phyloP scores from a whole-genome alignment of 2,113 vertebrate genomes.

The Picathartes gymnocephalus region DNA sequence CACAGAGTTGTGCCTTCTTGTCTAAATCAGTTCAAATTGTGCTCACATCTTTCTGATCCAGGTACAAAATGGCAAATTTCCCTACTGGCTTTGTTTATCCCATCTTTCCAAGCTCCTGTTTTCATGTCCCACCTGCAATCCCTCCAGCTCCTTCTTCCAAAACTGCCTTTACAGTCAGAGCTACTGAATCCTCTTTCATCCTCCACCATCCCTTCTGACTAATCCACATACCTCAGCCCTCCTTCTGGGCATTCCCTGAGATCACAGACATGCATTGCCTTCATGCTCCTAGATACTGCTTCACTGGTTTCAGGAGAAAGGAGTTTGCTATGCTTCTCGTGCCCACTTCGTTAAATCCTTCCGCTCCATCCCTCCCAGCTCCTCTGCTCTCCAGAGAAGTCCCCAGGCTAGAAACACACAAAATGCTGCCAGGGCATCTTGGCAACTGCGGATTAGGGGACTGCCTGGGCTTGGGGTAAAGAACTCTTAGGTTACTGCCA shows the following conservation, averaged over 20 bases:
- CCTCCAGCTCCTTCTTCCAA: slow-evolving; percentile 24
- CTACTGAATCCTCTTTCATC: slow-evolving; percentile 17
- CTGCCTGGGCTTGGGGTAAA: neutral
- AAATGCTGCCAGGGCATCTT: neutral
- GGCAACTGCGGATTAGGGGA: neutral
- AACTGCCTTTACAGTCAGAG: neutral
- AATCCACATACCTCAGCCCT: neutral
- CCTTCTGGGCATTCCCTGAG: neutral
- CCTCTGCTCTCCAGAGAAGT: neutral
- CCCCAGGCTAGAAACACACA: neutral
- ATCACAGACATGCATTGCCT: neutral
- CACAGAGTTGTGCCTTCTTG: neutral
- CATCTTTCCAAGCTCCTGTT: neutral
- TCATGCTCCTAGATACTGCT: neutral
- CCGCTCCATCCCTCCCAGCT: neutral
- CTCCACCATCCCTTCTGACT: neutral
- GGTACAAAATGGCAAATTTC: neutral
- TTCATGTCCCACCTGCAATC: slow-evolving; percentile 9
- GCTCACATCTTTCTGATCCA: neutral
- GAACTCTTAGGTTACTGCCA: neutral
- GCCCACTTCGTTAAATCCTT: neutral
- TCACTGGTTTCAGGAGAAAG: neutral
- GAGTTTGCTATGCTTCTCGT: rapidly evolving
- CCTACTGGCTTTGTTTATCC: neutral
- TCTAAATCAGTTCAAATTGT: neutral